These are phyloP conservation scores for Forbesichthys agassizii DNA, from an alignment of 2,113 vertebrate genomes.

Conservation along the genomic window DNA sequence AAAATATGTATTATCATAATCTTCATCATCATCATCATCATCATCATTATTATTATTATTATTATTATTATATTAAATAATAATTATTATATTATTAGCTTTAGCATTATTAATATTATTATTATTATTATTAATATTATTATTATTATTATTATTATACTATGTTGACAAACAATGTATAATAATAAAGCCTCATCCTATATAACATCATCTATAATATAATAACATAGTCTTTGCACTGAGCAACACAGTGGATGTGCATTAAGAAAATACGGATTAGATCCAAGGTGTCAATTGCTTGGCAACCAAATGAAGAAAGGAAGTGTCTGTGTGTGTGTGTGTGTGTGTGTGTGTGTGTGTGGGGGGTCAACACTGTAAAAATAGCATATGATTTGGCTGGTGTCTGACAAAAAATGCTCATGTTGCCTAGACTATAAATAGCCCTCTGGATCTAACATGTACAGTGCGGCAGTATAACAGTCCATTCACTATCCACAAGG, in stretches of 20 bases:
- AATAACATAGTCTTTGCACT: neutral
- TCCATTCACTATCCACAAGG: constrained; percentile 66
- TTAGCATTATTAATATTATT: too few species aligned
- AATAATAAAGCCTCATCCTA: too few species aligned
- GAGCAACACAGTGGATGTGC: constrained; percentile 33
- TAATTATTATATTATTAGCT: too few species aligned
- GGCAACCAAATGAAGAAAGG: constrained; percentile 59
- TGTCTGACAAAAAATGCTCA: constrained; percentile 83
- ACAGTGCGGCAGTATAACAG: constrained; percentile 82
- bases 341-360: constrained; percentile 8
- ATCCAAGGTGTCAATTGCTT: constrained; percentile 65
- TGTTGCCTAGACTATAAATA: constrained; percentile 89
- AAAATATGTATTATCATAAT: too few species aligned
- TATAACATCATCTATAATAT: neutral
- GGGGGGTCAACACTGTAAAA: constrained; percentile 78
- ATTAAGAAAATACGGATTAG: constrained; percentile 51
- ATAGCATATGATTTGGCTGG: constrained; percentile 80
- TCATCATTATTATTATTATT: too few species aligned
- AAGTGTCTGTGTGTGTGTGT: too few species aligned
- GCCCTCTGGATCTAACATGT: constrained; percentile 65
- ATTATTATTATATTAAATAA: too few species aligned
- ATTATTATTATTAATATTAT: too few species aligned
- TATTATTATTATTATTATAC: neutral
- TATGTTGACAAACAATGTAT: neutral
- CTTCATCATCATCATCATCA: too few species aligned